These are phyloP conservation scores for Drosophila seguyi DNA, from an alignment of 1,140 invertebrate species.

Conservation along the genomic window DNA sequence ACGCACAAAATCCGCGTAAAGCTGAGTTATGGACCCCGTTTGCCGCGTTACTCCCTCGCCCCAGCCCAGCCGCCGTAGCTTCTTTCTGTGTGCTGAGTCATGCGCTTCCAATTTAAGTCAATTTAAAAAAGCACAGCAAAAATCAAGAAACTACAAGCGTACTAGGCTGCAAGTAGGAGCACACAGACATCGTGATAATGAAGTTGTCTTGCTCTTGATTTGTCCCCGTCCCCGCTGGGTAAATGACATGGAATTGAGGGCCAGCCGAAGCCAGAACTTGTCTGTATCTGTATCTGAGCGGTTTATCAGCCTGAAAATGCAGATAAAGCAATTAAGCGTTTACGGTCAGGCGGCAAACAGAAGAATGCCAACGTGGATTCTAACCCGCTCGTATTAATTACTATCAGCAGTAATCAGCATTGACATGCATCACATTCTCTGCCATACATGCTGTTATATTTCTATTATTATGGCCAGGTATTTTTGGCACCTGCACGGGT, in stretches of 20 bases:
- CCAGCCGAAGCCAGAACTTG: slow-evolving; percentile 24
- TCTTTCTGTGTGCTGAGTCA: slow-evolving; percentile 71
- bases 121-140: slow-evolving; percentile 66
- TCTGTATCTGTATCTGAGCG: slow-evolving; percentile 19
- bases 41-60: slow-evolving; percentile 4
- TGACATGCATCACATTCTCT: slow-evolving; percentile 30
- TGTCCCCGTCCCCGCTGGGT: slow-evolving; percentile 21
- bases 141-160: slow-evolving; percentile 69
- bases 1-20: slow-evolving; percentile 53
- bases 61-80: slow-evolving; percentile 1
- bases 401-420: slow-evolving; percentile 34
- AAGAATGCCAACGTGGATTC: slow-evolving; percentile 1
- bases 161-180: slow-evolving; percentile 30
- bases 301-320: slow-evolving; percentile 38
- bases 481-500: neutral
- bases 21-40: slow-evolving; percentile 26
- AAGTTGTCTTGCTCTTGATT: slow-evolving; percentile 40
- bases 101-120: slow-evolving; percentile 80
- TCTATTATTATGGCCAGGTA: slow-evolving; percentile 4
- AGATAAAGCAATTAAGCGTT: slow-evolving; percentile 46
- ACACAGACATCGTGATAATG: slow-evolving; percentile 40
- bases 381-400: slow-evolving; percentile 6
- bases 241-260: slow-evolving; percentile 34
- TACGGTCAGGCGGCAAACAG: slow-evolving; percentile 24
- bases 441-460: slow-evolving; percentile 13